A percentile compares a stretch with the other conserved stretches of the same genome.
Evolutionary conservation across 92 coral and sea anemone genomes (phyloP).

Genomic region (Isaurus tuberculatus): DNA sequence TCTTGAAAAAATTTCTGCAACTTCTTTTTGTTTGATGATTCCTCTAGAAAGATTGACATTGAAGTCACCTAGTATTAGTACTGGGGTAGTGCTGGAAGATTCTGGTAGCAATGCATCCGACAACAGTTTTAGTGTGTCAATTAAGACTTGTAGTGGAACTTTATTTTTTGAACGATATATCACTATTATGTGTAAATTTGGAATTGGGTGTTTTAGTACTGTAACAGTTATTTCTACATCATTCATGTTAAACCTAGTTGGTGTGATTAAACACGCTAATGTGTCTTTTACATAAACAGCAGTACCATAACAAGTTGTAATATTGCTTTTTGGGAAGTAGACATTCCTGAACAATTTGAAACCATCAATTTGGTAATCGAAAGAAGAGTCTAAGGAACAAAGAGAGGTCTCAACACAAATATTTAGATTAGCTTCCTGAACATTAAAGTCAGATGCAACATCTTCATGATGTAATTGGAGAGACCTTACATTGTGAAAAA

Average conservation of each 20-base stretch:
- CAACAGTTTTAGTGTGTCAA: too few species aligned
- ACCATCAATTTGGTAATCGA: not conserved
- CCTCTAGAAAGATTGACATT: slow-evolving; percentile 44
- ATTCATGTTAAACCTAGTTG: not conserved
- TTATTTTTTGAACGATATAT: slow-evolving; percentile 66
- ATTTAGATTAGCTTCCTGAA: not conserved
- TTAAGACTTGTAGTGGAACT: not conserved
- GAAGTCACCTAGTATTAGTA: slow-evolving; percentile 47
- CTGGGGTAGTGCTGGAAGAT: slow-evolving; percentile 39
- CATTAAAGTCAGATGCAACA: not conserved
- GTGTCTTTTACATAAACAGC: slow-evolving; percentile 5
- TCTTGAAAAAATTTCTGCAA: slow-evolving; percentile 46
- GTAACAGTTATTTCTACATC: slow-evolving; percentile 1
- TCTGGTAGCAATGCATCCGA: too few species aligned
- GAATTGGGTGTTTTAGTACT: slow-evolving; percentile 11
- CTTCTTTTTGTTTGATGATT: not conserved
- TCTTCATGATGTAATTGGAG: not conserved
- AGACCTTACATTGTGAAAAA: not conserved
- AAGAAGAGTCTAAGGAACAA: not conserved
- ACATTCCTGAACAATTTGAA: slow-evolving; percentile 51
- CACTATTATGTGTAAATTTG: slow-evolving; percentile 40
- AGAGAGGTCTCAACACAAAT: not conserved
- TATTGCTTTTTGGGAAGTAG: slow-evolving; percentile 32
- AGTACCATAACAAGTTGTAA: not conserved
- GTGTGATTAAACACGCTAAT: not conserved